These are phyloP conservation scores for Leuctra nigra DNA, from an alignment of 2,888 invertebrate species.

Conservation along the genomic window DNA sequence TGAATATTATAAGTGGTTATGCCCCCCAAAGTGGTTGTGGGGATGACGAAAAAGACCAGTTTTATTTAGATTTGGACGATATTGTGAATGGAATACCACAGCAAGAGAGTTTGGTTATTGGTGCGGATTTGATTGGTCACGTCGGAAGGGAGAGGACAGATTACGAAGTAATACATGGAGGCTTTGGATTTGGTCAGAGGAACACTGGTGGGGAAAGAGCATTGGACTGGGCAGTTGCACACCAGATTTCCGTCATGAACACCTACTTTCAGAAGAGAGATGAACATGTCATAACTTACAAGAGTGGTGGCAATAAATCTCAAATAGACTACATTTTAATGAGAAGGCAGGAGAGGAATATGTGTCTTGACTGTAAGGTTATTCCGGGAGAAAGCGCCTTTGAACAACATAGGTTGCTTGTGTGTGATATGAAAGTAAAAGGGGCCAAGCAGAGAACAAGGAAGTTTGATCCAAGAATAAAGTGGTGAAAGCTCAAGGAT, in stretches of 20 bases:
- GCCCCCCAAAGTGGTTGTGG: background rate
- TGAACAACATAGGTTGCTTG: background rate
- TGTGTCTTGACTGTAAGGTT: background rate
- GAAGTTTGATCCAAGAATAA: background rate
- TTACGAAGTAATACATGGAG: background rate
- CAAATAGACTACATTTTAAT: background rate
- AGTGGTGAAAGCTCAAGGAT: background rate
- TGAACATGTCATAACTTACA: background rate
- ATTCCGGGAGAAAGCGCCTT: background rate
- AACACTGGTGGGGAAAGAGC: background rate
- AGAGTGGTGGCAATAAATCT: background rate
- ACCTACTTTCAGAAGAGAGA: background rate
- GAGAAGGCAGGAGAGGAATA: background rate
- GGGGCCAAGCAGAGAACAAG: background rate
- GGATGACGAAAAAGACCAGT: background rate
- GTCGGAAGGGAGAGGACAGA: background rate
- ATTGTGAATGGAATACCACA: background rate
- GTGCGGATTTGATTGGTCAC: background rate
- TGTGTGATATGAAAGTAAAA: background rate
- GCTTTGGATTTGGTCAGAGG: background rate
- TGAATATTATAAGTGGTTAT: background rate
- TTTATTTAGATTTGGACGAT: no score
- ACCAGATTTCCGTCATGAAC: background rate
- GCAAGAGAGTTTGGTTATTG: background rate
- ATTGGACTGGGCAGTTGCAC: background rate